phyloP scores from a whole-genome alignment of 2,113 vertebrate species.

The Clinocottus analis region DNA sequence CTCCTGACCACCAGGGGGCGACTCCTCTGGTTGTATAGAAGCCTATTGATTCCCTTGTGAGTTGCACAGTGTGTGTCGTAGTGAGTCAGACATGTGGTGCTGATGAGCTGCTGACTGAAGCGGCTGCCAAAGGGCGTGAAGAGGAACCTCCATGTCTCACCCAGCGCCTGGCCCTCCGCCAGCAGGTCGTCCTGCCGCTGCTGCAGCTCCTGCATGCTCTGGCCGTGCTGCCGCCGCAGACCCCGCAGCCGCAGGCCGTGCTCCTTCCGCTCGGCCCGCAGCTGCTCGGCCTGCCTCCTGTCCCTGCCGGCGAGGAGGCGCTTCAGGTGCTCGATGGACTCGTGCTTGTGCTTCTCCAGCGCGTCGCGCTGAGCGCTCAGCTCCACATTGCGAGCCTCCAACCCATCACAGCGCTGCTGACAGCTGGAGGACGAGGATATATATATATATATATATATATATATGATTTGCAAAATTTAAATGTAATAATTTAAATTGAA shows the following conservation, averaged over 20 bases:
- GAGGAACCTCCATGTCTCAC: too few species aligned
- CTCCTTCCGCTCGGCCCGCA: slow-evolving; percentile 49
- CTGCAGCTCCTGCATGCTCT: slow-evolving; percentile 80
- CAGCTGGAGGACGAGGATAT: slow-evolving; percentile 70
- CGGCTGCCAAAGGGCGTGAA: neutral
- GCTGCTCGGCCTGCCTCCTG: slow-evolving; percentile 69
- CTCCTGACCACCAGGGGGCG: too few species aligned
- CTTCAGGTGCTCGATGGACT: slow-evolving; percentile 81
- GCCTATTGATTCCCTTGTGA: too few species aligned
- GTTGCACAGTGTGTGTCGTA: too few species aligned
- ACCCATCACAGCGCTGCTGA: slow-evolving; percentile 82
- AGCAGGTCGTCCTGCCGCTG: slow-evolving; percentile 77
- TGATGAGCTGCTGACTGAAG: too few species aligned
- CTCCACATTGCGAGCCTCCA: slow-evolving; percentile 76
- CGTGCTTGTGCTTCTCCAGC: slow-evolving; percentile 79
- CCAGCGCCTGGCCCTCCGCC: slow-evolving; percentile 66
- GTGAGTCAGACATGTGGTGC: neutral
- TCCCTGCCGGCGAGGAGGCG: slow-evolving; percentile 69
- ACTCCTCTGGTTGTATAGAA: too few species aligned
- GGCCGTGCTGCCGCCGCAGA: slow-evolving; percentile 78
- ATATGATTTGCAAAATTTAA: too few species aligned
- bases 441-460: too few species aligned
- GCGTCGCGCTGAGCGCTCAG: slow-evolving; percentile 64
- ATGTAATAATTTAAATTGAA: too few species aligned
- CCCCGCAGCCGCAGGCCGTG: slow-evolving; percentile 66